A percentile compares a stretch with the other conserved stretches of the same genome.
phyloP scores from a whole-genome alignment of 2,888 invertebrate genomes.

The Erannis defoliaria region DNA sequence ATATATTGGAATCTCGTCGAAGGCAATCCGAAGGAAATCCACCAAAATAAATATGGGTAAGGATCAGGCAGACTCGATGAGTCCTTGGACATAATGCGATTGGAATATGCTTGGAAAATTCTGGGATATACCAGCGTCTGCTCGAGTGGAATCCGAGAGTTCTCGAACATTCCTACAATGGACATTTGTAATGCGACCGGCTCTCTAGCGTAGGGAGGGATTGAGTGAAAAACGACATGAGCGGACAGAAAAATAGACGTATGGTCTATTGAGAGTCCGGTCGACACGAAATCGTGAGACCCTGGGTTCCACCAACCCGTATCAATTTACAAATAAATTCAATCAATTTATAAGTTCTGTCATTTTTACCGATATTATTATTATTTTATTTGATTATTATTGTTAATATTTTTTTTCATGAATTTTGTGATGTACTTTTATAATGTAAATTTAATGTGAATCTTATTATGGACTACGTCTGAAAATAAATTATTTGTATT shows the following conservation, averaged over 20 bases:
- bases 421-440: too few species aligned
- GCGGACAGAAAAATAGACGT: neutral
- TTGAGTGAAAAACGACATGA: neutral
- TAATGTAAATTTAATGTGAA: too few species aligned
- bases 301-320: too few species aligned
- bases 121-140: conserved; percentile 7
- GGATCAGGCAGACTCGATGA: conserved; percentile 19
- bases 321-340: too few species aligned
- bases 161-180: conserved; percentile 9
- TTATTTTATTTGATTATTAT: too few species aligned
- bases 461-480: too few species aligned
- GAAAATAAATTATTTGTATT: too few species aligned
- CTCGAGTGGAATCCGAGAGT: neutral
- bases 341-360: too few species aligned
- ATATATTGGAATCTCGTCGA: conserved; percentile 4
- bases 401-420: too few species aligned
- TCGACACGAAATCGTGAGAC: too few species aligned
- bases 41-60: conserved; percentile 19
- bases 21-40: conserved; percentile 15
- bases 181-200: conserved; percentile 4
- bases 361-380: too few species aligned
- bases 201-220: neutral
- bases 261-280: too few species aligned
- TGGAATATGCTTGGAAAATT: conserved; percentile 15
- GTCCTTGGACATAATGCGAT: conserved; percentile 24